Conservation (phyloP, 2,797 vertebrate species). For the Mus minutoides region DNA sequence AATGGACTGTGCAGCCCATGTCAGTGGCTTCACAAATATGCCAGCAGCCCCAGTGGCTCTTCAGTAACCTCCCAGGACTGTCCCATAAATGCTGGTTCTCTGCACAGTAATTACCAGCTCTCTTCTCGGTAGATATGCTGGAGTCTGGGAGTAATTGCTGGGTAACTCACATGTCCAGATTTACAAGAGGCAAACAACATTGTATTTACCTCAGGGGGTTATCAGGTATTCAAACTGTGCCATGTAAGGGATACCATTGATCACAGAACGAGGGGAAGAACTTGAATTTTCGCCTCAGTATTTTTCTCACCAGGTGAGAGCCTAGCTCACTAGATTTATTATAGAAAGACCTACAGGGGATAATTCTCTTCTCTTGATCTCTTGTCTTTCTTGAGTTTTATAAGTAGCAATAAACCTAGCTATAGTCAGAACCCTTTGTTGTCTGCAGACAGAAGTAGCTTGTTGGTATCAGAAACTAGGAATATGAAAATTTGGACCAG, state of each 20-base stretch:
- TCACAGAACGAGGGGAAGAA: slow-evolving; percentile 24
- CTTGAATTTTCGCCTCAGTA: slow-evolving; percentile 63
- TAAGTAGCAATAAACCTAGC: neutral
- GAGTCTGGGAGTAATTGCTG: slow-evolving; percentile 64
- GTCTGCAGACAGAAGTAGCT: neutral
- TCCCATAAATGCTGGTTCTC: neutral
- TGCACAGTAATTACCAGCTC: slow-evolving; percentile 35
- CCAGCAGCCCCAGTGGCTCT: neutral
- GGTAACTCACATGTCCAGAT: slow-evolving; percentile 46
- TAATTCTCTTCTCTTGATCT: slow-evolving; percentile 22
- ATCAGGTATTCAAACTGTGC: slow-evolving; percentile 62
- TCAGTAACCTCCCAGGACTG: slow-evolving; percentile 5
- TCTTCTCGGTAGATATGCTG: slow-evolving; percentile 32
- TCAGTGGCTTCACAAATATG: slow-evolving; percentile 45
- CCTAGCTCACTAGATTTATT: neutral
- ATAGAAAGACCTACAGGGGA: neutral
- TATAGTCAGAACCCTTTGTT: neutral
- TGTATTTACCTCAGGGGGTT: slow-evolving; percentile 57
- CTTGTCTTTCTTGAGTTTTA: slow-evolving; percentile 44
- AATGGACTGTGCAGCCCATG: slow-evolving; percentile 3
- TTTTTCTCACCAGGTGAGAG: slow-evolving; percentile 62
- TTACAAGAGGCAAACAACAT: slow-evolving; percentile 68
- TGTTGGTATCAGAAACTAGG: neutral
- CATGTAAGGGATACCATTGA: slow-evolving; percentile 34
- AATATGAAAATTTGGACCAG: neutral